A percentile compares a stretch with the other conserved stretches of the same genome.
These are phyloP conservation scores for Grantiella picta DNA, from an alignment of 2,113 vertebrate species.

Conservation along the genomic window DNA sequence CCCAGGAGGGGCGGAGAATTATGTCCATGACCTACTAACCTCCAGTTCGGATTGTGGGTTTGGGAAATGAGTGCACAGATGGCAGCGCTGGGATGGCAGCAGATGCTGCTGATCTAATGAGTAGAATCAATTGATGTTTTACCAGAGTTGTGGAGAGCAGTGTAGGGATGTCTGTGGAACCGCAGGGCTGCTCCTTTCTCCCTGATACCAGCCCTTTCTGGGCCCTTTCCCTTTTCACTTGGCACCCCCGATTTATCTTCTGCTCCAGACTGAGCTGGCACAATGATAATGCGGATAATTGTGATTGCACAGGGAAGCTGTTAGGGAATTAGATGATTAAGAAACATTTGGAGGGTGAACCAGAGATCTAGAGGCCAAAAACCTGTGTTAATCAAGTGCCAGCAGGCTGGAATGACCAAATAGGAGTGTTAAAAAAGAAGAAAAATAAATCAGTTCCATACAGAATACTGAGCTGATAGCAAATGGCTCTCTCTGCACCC, in stretches of 20 bases:
- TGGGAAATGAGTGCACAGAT: slow-evolving; percentile 30
- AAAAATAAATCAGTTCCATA: fast-evolving
- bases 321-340: not conserved
- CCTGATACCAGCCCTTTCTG: not conserved
- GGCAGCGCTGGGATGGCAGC: not conserved
- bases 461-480: not conserved
- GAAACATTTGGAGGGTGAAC: not conserved
- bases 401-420: not conserved
- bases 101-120: not conserved
- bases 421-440: not conserved
- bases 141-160: not conserved
- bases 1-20: not conserved
- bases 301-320: not conserved
- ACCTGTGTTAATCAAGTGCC: not conserved
- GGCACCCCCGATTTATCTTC: not conserved
- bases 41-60: not conserved
- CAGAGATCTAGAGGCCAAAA: not conserved
- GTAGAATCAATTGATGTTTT: not conserved
- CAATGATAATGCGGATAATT: fast-evolving
- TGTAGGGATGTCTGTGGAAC: not conserved
- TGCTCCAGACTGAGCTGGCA: not conserved
- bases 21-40: slow-evolving; percentile 45
- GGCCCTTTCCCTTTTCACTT: not conserved
- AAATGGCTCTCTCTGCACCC: not conserved
- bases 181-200: not conserved